phyloP scores from a whole-genome alignment of 1,140 invertebrate genomes.

The Drosophila lowei region DNA sequence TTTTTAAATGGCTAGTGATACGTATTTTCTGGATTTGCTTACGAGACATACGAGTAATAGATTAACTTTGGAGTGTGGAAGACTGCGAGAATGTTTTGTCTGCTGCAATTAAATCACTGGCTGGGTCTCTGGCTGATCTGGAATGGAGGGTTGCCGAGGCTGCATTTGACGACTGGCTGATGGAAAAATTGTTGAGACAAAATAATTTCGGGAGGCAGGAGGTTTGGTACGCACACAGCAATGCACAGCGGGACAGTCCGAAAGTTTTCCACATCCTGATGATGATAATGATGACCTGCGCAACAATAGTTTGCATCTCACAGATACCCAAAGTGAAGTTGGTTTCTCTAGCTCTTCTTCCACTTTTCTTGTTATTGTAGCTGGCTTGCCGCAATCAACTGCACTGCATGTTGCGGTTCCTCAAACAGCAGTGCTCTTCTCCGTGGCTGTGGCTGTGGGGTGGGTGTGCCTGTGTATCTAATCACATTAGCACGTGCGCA shows the following conservation, averaged over 20 bases:
- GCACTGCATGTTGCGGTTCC: slow-evolving; percentile 77
- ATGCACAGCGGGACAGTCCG: slow-evolving; percentile 38
- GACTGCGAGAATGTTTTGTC: slow-evolving; percentile 55
- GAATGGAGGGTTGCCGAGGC: slow-evolving; percentile 35
- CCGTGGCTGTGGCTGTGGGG: slow-evolving; percentile 3
- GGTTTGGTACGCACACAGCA: background rate
- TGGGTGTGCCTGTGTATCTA: slow-evolving; percentile 55
- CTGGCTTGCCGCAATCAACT: slow-evolving; percentile 76
- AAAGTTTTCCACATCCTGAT: slow-evolving; percentile 54
- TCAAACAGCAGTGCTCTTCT: slow-evolving; percentile 38
- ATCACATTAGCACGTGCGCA: slow-evolving; percentile 80
- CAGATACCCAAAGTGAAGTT: slow-evolving; percentile 59
- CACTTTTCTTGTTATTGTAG: slow-evolving; percentile 39
- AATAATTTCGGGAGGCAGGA: slow-evolving; percentile 36
- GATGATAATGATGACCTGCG: slow-evolving; percentile 65
- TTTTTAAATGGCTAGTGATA: too few relatives aligned
- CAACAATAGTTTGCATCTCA: slow-evolving; percentile 78
- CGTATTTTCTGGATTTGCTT: too few relatives aligned
- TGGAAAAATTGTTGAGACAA: slow-evolving; percentile 72
- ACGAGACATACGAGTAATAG: background rate
- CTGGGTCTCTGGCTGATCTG: slow-evolving; percentile 11
- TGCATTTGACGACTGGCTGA: slow-evolving; percentile 71
- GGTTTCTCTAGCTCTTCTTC: background rate
- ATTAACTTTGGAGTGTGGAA: slow-evolving; percentile 17
- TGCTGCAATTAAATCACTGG: slow-evolving; percentile 71